Evolutionary conservation across 2,113 vertebrate genomes (phyloP), one percentile per base, ranked within the genome.

Genomic region (Nycticorax nycticorax): DNA sequence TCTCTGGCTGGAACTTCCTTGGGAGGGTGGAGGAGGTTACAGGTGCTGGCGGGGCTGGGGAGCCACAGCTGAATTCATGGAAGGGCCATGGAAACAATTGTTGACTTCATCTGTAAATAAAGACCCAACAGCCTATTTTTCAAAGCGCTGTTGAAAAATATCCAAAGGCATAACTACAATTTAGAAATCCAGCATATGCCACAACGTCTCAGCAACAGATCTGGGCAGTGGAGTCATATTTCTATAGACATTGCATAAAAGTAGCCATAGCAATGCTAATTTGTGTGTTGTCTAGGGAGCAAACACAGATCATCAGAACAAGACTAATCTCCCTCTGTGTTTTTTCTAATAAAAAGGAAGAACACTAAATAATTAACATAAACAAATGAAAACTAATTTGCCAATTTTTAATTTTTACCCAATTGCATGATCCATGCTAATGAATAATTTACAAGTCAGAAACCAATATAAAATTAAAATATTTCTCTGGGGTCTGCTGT

Each of bases 381-480:
- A 97, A 97, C 97, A 98, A 98, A 98, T 96, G 94, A 97, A 98
- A 97, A 97, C 96, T 97, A 97, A 98, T 98, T 97, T 95, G 86
- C 97, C 97, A 76, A 79, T 96, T 97, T 97, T 96, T 95, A 97
- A 95, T 96, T 97, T 97, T 96, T 50, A 86, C 85, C 95, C 91
- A 71, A 56, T 92, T 94, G 96, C 43, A 8, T 83, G 92, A 88
- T 94, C 85, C 66, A 57, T 56, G 85, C 68, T 93, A 87, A 97
- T 98, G 98, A 98, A 98, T 98, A 98, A 98, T 98, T 98, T 88
- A 97, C 87, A 82, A 97, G 90, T 41, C 84, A 88, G 97, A 97
- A 97, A 97, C 33, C 63, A 96, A 97, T 94, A 76, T 89, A 69
- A 96, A 92, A 96, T 97, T 68, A 93, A 92, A 94, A 85, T 83